phyloP scores from a whole-genome alignment of 1,140 invertebrate genomes.

The Anastrepha obliqua region DNA sequence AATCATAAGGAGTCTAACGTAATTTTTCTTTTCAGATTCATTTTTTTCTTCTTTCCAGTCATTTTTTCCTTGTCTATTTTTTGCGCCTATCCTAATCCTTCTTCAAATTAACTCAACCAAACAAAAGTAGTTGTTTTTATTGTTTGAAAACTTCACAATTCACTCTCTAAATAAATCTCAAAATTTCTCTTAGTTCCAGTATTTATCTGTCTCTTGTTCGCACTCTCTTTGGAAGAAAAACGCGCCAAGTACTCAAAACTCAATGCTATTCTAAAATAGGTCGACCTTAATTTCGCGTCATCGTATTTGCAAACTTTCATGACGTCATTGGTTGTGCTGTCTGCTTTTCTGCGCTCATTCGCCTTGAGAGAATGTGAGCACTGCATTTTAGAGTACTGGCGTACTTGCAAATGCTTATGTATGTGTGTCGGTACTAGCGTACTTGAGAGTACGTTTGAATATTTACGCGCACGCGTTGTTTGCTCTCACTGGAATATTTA shows the following conservation, averaged over 20 bases:
- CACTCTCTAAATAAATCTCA: no score
- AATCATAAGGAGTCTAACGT: no score
- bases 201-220: neutral
- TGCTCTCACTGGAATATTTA: constrained; percentile 19
- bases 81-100: no score
- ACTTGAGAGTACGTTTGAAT: no score
- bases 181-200: neutral
- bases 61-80: no score
- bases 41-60: no score
- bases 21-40: no score
- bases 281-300: constrained; percentile 30
- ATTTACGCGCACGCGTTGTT: neutral
- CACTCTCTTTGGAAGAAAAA: neutral
- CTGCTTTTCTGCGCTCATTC: neutral
- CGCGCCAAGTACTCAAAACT: constrained; percentile 17
- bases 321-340: constrained; percentile 46
- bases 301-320: constrained; percentile 30
- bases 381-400: neutral
- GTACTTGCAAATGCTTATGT: neutral
- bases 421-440: no score
- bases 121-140: no score
- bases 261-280: constrained; percentile 33
- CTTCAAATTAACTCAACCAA: no score
- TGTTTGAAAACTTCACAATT: no score
- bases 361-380: neutral